Percentiles rank a stretch among this genome's conserved stretches.
Conservation (phyloP, 2,113 vertebrate genomes). For the Rhinogobius similis region DNA sequence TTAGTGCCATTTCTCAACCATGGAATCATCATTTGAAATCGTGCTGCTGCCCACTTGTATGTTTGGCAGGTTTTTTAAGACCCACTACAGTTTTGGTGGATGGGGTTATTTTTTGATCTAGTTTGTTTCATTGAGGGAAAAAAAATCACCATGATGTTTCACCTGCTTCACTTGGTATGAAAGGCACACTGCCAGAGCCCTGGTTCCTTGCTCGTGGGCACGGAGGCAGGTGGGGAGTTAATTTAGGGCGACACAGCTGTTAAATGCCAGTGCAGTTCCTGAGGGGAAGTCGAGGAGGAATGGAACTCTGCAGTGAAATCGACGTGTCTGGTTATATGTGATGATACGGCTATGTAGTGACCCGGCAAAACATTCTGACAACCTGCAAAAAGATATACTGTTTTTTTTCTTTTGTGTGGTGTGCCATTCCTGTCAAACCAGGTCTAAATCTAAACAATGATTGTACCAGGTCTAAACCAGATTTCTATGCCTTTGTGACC, state of each 20-base stretch:
- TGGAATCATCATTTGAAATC: neutral
- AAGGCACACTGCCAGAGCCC: neutral
- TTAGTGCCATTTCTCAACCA: neutral
- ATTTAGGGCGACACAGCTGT: conserved; percentile 6
- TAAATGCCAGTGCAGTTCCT: conserved; percentile 5
- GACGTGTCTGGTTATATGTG: neutral
- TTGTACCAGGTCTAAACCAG: too few relatives aligned
- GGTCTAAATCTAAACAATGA: too few relatives aligned
- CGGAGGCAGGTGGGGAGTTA: conserved; percentile 8
- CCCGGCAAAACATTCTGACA: neutral
- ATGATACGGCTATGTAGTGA: neutral
- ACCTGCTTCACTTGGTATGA: neutral
- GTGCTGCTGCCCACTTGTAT: neutral
- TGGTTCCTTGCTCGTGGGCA: conserved; percentile 7
- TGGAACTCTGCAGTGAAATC: neutral
- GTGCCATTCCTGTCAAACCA: too few relatives aligned
- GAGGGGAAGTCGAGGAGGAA: neutral
- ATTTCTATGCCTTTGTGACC: too few relatives aligned
- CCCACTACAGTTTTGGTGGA: neutral
- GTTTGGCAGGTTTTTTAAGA: too few relatives aligned
- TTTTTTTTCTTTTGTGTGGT: neutral
- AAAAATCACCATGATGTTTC: neutral
- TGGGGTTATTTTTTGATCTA: neutral
- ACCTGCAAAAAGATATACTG: neutral
- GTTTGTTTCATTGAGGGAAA: neutral